Evolutionary conservation across 2,797 vertebrate genomes (phyloP).

Genomic region (Octomys mimax): DNA sequence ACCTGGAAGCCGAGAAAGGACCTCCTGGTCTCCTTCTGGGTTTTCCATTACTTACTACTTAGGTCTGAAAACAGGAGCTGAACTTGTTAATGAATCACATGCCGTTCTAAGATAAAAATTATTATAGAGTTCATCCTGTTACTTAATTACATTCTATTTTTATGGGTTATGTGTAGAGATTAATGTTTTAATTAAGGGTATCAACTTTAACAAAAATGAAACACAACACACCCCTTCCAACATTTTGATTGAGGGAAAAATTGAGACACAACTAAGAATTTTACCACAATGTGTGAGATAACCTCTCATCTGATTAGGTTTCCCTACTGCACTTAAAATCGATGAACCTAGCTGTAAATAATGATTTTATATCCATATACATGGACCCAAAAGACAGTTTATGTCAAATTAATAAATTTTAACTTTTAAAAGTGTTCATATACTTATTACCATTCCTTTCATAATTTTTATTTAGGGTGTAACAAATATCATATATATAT

Average conservation of each 20-base stretch:
- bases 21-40: background rate
- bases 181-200: background rate
- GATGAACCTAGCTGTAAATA: background rate
- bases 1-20: background rate
- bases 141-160: background rate
- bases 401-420: background rate
- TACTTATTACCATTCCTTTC: background rate
- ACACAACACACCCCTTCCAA: background rate
- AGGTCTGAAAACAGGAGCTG: background rate
- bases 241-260: background rate
- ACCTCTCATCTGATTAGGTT: background rate
- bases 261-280: background rate
- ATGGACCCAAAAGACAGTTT: background rate
- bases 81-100: background rate
- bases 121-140: background rate
- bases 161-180: background rate
- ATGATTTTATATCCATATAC: background rate
- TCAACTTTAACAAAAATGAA: background rate
- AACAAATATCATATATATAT: background rate
- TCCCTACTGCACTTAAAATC: background rate
- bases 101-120: background rate
- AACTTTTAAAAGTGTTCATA: background rate
- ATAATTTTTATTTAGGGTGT: background rate
- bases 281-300: background rate
- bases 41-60: background rate